Conservation (phyloP, 1,140 invertebrate species). For the Kradibia gibbosae region DNA sequence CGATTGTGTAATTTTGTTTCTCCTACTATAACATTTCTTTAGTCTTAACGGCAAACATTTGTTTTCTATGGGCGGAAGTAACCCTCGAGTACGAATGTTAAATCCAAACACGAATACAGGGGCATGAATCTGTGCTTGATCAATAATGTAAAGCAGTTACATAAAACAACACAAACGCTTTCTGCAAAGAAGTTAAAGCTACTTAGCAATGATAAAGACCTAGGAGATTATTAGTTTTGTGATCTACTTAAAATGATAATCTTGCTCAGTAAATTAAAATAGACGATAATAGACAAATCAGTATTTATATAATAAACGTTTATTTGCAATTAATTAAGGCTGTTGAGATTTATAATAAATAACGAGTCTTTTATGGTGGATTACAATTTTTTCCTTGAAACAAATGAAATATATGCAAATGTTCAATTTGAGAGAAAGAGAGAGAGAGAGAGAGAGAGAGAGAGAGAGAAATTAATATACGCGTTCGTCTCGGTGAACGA, state of each 20-base stretch:
- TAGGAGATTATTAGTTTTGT: constrained; percentile 15
- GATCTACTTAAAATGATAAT: not conserved
- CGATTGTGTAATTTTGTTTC: too few species aligned
- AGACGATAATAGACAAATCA: constrained; percentile 40
- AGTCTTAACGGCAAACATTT: not conserved
- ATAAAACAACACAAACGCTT: not conserved
- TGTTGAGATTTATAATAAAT: constrained; percentile 25
- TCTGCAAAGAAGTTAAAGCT: not conserved
- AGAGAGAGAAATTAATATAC: not conserved
- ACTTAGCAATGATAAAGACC: not conserved
- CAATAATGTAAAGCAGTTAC: not conserved
- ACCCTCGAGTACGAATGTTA: not conserved
- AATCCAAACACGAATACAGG: not conserved
- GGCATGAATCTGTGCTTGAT: not conserved
- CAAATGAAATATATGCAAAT: not conserved
- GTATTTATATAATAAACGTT: constrained; percentile 43
- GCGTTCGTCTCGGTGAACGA: not conserved
- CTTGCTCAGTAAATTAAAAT: constrained; percentile 12
- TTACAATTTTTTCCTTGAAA: constrained; percentile 15
- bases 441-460: not conserved
- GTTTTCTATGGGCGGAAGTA: not conserved
- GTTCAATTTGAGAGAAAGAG: not conserved
- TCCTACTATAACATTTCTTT: not conserved
- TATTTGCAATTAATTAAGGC: constrained; percentile 28
- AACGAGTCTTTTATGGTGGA: constrained; percentile 18